Conservation (phyloP, 2,797 vertebrate genomes). For the Lacerta agilis region DNA sequence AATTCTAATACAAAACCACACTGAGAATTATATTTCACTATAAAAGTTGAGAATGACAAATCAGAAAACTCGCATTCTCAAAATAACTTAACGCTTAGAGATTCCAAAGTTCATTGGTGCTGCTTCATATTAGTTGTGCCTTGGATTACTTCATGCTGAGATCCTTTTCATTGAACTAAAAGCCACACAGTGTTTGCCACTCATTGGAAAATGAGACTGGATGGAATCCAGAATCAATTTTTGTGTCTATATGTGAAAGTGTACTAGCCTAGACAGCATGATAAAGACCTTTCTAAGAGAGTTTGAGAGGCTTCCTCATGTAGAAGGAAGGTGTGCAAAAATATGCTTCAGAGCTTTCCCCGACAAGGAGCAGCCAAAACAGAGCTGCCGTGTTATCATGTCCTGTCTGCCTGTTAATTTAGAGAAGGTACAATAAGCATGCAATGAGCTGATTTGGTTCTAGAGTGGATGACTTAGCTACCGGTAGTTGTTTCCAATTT, state of each 20-base stretch:
- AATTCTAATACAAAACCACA: not conserved
- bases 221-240: conserved; percentile 61
- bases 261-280: not conserved
- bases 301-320: conserved; percentile 30
- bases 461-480: not conserved
- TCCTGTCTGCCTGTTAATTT: conserved; percentile 1
- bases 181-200: conserved; percentile 43
- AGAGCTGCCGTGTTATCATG: not conserved
- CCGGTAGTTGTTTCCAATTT: not conserved
- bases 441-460: not conserved
- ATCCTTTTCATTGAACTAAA: conserved; percentile 43
- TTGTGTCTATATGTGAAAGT: conserved; percentile 49
- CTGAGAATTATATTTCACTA: not conserved
- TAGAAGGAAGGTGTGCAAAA: conserved; percentile 21
- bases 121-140: conserved; percentile 41
- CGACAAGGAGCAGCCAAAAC: not conserved
- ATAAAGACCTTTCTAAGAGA: conserved; percentile 43
- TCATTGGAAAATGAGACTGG: conserved; percentile 63
- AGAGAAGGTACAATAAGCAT: not conserved
- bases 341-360: not conserved
- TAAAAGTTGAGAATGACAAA: not conserved
- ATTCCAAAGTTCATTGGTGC: conserved; percentile 12
- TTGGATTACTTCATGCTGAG: conserved; percentile 49
- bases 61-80: not conserved
- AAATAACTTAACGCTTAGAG: conserved; percentile 11